These are phyloP conservation scores for Drosophila differens DNA, from an alignment of 2,888 invertebrate species.

Conservation along the genomic window DNA sequence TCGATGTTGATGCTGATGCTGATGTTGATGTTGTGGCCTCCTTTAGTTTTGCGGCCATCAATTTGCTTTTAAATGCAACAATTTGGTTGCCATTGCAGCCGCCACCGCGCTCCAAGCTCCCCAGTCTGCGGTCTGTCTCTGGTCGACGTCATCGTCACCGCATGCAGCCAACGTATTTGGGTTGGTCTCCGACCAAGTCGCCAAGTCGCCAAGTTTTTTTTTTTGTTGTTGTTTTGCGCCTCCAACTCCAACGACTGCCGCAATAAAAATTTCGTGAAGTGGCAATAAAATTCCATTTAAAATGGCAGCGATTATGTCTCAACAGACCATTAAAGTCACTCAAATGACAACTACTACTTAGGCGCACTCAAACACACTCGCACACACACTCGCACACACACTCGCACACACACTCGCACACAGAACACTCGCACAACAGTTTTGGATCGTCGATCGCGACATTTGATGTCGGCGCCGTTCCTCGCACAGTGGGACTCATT, in stretches of 20 bases:
- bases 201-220: slow-evolving; percentile 23
- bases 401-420: slow-evolving; percentile 35
- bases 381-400: slow-evolving; percentile 29
- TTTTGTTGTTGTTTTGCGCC: slow-evolving; percentile 20
- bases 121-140: slow-evolving; percentile 11
- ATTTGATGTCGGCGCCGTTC: slow-evolving; percentile 70
- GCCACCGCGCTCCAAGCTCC: neutral
- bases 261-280: slow-evolving; percentile 82
- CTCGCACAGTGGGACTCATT: slow-evolving; percentile 71
- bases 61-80: slow-evolving; percentile 84
- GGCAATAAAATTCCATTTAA: slow-evolving; percentile 85
- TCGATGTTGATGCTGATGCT: slow-evolving; percentile 14
- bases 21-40: slow-evolving; percentile 72
- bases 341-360: slow-evolving; percentile 84
- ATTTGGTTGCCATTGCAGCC: slow-evolving; percentile 76
- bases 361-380: slow-evolving; percentile 62
- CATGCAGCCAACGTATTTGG: slow-evolving; percentile 63
- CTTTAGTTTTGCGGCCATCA: slow-evolving; percentile 82
- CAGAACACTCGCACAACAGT: slow-evolving; percentile 11
- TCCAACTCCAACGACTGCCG: slow-evolving; percentile 36
- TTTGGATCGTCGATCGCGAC: slow-evolving; percentile 70
- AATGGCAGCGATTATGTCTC: slow-evolving; percentile 86
- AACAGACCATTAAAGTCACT: slow-evolving; percentile 85
- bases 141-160: slow-evolving; percentile 68
- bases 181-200: slow-evolving; percentile 39